phyloP scores from a whole-genome alignment of 2,797 vertebrate genomes.

The Rhabdophis nuchalis region DNA sequence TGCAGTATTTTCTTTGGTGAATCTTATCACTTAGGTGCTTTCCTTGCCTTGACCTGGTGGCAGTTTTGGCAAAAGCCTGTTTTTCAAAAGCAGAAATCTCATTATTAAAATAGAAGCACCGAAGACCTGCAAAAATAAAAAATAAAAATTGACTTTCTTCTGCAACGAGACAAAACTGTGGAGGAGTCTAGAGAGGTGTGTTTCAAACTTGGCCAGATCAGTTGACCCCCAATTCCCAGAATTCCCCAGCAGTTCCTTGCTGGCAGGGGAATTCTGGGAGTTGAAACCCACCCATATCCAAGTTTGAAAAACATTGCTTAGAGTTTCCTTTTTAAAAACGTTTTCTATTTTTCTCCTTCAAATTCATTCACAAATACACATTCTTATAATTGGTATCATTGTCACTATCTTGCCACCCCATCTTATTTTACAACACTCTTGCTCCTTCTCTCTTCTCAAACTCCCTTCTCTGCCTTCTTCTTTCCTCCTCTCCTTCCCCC shows the following conservation, averaged over 20 bases:
- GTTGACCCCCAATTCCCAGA: background rate
- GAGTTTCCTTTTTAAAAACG: background rate
- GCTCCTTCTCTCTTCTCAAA: no score
- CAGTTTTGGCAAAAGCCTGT: background rate
- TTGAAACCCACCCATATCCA: background rate
- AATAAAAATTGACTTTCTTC: background rate
- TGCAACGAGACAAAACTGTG: background rate
- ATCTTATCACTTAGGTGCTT: background rate
- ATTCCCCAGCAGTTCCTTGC: background rate
- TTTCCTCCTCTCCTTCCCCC: no score
- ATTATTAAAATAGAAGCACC: background rate
- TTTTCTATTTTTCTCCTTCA: no score
- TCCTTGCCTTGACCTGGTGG: background rate
- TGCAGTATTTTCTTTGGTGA: background rate
- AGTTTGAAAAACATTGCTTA: background rate
- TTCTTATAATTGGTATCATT: no score
- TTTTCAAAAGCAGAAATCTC: background rate
- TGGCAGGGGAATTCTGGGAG: background rate
- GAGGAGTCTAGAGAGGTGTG: background rate
- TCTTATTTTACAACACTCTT: no score
- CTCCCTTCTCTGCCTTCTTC: no score
- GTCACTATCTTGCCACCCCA: no score
- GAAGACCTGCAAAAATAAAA: no score
- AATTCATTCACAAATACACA: no score
- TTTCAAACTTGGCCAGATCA: background rate